Conservation (phyloP, 2,888 invertebrate species). For the Cataglyphis rosenhaueri region DNA sequence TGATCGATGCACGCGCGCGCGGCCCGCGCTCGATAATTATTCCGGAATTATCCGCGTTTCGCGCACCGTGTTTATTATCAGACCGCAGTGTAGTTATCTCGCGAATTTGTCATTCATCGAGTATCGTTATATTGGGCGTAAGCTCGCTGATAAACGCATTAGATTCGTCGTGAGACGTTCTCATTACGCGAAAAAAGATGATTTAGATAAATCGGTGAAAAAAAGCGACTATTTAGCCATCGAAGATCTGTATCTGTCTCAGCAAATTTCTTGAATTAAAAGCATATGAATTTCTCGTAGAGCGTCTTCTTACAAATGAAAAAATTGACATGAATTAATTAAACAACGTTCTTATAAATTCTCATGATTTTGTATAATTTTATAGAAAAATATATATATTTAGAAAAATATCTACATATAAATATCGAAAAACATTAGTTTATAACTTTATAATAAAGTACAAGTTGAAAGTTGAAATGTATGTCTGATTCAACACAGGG, state of each 20-base stretch:
- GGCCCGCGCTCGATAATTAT: constrained; percentile 44
- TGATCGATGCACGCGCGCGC: constrained; percentile 57
- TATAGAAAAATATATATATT: neutral
- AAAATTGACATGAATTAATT: neutral
- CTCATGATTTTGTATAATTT: neutral
- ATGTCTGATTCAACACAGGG: neutral
- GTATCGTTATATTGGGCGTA: constrained; percentile 32
- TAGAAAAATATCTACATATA: neutral
- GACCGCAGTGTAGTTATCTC: constrained; percentile 67
- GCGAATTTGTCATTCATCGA: constrained; percentile 72
- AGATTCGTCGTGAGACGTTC: constrained; percentile 24
- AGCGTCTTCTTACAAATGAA: neutral
- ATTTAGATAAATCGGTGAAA: neutral
- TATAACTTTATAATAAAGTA: neutral
- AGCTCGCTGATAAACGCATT: constrained; percentile 59
- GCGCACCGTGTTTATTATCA: constrained; percentile 69
- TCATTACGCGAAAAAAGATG: constrained; percentile 53
- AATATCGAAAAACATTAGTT: neutral
- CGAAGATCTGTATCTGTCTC: neutral
- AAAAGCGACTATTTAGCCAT: neutral
- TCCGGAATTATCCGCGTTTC: constrained; percentile 61
- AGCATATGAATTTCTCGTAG: neutral
- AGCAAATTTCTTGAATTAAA: neutral
- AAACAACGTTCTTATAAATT: neutral
- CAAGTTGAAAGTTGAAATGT: neutral